Evolutionary conservation across 2,888 invertebrate genomes (phyloP).

Genomic region (Oxyteleia sp.): DNA sequence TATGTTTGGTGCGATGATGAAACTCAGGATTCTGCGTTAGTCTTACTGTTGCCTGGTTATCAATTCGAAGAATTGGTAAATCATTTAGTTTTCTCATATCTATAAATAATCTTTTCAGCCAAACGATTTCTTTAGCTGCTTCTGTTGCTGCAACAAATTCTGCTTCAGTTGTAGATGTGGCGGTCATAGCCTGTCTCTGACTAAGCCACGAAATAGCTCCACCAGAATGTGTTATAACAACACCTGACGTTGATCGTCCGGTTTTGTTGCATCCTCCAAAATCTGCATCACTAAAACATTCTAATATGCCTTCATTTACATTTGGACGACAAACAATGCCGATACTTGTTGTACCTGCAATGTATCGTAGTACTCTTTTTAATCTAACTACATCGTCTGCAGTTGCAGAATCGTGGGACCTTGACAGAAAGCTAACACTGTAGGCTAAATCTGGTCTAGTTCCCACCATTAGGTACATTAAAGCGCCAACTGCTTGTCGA

Average conservation of each 20-base stretch:
- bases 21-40: slow-evolving; percentile 81
- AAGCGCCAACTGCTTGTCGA: slow-evolving; percentile 77
- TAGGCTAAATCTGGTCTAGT: slow-evolving; percentile 79
- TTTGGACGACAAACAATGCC: slow-evolving; percentile 74
- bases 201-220: slow-evolving; percentile 78
- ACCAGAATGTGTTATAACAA: slow-evolving; percentile 74
- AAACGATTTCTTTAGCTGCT: slow-evolving; percentile 79
- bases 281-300: slow-evolving; percentile 81
- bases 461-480: slow-evolving; percentile 79
- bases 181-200: slow-evolving; percentile 67
- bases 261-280: slow-evolving; percentile 80
- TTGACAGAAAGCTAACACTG: slow-evolving; percentile 77
- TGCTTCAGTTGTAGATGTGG: slow-evolving; percentile 78
- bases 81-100: slow-evolving; percentile 72
- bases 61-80: slow-evolving; percentile 76
- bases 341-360: slow-evolving; percentile 75
- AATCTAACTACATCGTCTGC: slow-evolving; percentile 76
- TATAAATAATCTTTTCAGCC: slow-evolving; percentile 78
- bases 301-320: slow-evolving; percentile 2
- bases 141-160: slow-evolving; percentile 81
- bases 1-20: slow-evolving; percentile 81
- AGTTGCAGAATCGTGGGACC: slow-evolving; percentile 73
- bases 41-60: slow-evolving; percentile 79
- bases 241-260: slow-evolving; percentile 79
- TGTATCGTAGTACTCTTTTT: slow-evolving; percentile 80